Evolutionary conservation across 2,888 invertebrate genomes (phyloP).

Genomic region (Amaurobius ferox): DNA sequence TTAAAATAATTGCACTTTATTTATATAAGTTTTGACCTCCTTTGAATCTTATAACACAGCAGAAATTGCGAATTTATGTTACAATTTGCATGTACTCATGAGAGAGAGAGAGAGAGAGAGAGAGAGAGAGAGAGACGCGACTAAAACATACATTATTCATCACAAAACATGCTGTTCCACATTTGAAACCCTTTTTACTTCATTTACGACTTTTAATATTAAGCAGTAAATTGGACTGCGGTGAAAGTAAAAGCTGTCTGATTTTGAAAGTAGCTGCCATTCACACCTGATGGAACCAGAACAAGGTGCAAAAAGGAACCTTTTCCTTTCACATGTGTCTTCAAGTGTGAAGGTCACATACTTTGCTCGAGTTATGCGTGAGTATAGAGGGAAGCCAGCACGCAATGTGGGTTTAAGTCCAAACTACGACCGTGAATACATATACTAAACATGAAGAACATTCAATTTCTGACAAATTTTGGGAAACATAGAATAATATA

Average conservation of each 20-base stretch:
- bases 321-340: conserved; percentile 5
- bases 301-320: background rate
- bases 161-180: background rate
- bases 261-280: background rate
- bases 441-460: background rate
- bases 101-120: too few species aligned
- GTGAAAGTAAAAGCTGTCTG: background rate
- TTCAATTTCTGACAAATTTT: background rate
- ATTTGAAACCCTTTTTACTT: background rate
- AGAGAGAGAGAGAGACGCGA: too few species aligned
- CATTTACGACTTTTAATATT: background rate
- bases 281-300: background rate
- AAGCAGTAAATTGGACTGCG: background rate
- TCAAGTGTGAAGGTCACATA: conserved; percentile 23
- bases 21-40: too few species aligned
- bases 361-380: background rate
- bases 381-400: background rate
- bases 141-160: too few species aligned
- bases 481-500: background rate
- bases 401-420: background rate
- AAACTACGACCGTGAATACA: background rate
- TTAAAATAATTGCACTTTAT: too few species aligned
- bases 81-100: too few species aligned
- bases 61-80: too few species aligned
- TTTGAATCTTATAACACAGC: too few species aligned